These are phyloP conservation scores for Brachyptera risi DNA, from an alignment of 2,888 invertebrate genomes.

Conservation along the genomic window DNA sequence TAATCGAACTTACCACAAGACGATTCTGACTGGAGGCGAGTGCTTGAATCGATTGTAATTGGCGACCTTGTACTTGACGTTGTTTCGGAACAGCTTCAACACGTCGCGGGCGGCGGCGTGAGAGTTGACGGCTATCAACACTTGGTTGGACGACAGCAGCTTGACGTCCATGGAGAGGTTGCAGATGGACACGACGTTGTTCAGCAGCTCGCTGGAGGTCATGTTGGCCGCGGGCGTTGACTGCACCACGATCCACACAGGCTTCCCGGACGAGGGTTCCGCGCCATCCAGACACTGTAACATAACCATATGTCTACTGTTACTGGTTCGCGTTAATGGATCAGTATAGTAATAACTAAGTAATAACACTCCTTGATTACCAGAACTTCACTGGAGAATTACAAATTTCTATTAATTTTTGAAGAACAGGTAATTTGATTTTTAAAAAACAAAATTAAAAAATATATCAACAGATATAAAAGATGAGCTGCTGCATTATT, in stretches of 20 bases:
- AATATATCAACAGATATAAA: no score
- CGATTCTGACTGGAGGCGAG: background rate
- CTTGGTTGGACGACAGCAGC: background rate
- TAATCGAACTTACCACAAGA: background rate
- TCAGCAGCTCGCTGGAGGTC: background rate
- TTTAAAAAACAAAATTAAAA: no score
- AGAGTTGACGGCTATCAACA: background rate
- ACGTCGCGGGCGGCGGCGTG: background rate
- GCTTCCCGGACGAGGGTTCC: conserved; percentile 50
- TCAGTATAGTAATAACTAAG: no score
- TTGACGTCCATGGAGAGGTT: background rate
- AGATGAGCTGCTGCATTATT: no score
- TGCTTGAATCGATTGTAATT: background rate
- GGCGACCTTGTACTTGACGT: background rate
- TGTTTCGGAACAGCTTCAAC: background rate
- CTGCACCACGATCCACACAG: conserved; percentile 50
- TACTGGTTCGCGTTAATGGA: no score
- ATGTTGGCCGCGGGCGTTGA: conserved; percentile 25
- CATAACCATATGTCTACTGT: no score
- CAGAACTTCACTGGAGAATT: conserved; percentile 23
- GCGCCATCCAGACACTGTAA: conserved; percentile 49
- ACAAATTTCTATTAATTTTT: no score
- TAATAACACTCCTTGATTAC: no score
- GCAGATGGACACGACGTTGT: background rate
- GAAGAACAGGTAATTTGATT: no score